phyloP scores from a whole-genome alignment of 2,888 invertebrate species.

The Vanessa cardui region DNA sequence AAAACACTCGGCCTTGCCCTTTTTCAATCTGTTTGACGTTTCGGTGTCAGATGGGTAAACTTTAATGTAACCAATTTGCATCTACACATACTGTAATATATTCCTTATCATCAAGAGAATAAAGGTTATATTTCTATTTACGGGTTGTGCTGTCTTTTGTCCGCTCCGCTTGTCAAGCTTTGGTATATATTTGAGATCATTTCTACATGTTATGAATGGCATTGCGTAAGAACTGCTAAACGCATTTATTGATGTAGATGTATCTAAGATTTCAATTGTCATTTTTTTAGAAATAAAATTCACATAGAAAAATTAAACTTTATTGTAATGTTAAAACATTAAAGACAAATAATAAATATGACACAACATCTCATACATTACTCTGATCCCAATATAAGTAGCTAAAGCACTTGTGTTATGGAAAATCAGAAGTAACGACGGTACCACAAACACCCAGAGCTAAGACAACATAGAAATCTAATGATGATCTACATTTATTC shows the following conservation, averaged over 20 bases:
- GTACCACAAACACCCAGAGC: too few species aligned
- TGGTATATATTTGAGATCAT: conserved; percentile 46
- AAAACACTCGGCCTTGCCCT: conserved; percentile 43
- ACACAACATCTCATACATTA: too few species aligned
- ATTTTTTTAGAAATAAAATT: too few species aligned
- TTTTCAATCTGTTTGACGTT: conserved; percentile 46
- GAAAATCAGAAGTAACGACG: too few species aligned
- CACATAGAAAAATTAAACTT: too few species aligned
- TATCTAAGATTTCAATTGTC: too few species aligned
- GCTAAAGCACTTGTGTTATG: too few species aligned
- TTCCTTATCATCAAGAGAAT: conserved; percentile 3
- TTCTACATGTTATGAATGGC: conserved; percentile 30
- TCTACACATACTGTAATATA: background rate
- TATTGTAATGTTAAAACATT: too few species aligned
- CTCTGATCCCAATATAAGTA: too few species aligned
- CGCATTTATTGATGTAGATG: background rate
- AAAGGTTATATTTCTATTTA: conserved; percentile 23
- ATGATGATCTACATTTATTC: too few species aligned
- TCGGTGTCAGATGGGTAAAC: conserved; percentile 43
- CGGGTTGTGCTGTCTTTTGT: conserved; percentile 17
- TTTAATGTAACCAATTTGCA: conserved; percentile 32
- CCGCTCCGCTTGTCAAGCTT: conserved; percentile 49
- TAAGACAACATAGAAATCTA: too few species aligned
- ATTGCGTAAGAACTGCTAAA: conserved; percentile 33
- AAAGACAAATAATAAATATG: too few species aligned